phyloP scores from a whole-genome alignment of 2,888 invertebrate species.

The Noctua janthe region DNA sequence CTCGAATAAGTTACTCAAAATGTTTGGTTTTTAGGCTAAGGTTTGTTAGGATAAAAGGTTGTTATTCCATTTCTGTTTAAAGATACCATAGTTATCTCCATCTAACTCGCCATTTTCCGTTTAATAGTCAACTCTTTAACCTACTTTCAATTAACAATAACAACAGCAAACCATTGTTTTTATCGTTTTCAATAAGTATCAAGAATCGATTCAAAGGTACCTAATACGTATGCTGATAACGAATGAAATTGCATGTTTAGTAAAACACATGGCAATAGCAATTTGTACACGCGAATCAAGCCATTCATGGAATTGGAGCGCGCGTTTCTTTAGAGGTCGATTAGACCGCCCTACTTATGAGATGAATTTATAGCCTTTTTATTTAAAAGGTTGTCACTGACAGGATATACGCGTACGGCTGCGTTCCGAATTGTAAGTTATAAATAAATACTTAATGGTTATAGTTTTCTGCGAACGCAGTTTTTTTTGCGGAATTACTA shows the following conservation, averaged over 20 bases:
- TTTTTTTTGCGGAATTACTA: neutral
- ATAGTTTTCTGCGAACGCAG: neutral
- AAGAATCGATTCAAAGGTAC: slow-evolving; percentile 35
- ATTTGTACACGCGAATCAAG: slow-evolving; percentile 48
- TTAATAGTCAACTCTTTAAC: slow-evolving; percentile 39
- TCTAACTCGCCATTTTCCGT: slow-evolving; percentile 35
- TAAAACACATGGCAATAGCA: slow-evolving; percentile 39
- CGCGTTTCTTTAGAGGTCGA: slow-evolving; percentile 51
- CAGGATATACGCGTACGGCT: slow-evolving; percentile 24
- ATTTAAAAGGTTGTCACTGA: slow-evolving; percentile 59
- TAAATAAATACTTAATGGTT: neutral
- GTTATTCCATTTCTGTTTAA: neutral
- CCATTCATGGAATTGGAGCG: slow-evolving; percentile 58
- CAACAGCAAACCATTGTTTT: slow-evolving; percentile 28
- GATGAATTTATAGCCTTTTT: slow-evolving; percentile 63
- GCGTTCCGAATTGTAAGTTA: slow-evolving; percentile 23
- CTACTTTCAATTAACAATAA: slow-evolving; percentile 44
- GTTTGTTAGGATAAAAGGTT: neutral
- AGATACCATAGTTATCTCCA: slow-evolving; percentile 22
- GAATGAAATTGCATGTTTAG: slow-evolving; percentile 39
- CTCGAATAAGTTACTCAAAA: neutral
- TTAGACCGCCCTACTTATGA: slow-evolving; percentile 52
- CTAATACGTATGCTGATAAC: slow-evolving; percentile 35
- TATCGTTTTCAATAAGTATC: slow-evolving; percentile 38
- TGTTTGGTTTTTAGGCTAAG: neutral